Base-by-base conservation (phyloP, 2,113 vertebrate species). In the Paralichthys olivaceus region DNA sequence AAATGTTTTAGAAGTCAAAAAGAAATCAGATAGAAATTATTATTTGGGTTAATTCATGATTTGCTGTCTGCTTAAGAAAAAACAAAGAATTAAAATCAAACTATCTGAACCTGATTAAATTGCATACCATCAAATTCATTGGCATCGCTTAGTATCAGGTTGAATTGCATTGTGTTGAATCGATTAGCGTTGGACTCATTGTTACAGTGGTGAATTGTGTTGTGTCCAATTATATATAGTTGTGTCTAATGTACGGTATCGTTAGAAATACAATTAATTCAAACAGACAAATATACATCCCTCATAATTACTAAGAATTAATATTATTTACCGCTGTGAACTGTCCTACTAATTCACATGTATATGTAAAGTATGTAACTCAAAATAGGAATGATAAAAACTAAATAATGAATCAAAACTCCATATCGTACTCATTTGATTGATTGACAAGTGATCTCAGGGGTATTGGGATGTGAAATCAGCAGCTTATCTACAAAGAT, bases 371-470 rank as follows among this genome's bases (percentile, higher is more conserved):
- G 55, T 57, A 14, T 23, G 15, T 58, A 4, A 11, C 9, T 34
- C 1, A n/a, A 34, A 59, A 15, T 4, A 37, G 19, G 5, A n/a
- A 14, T 32, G 56, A 19, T 29, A 32, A 20, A 5, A 58, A 23
- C 29, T 7, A 34, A 34, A 67, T 22, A 53, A 40, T 7, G 11
- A 13, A 19, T 4, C 55, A 45, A 5, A 22, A 15, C 4, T 34
- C 54, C 23, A 15, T 14, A 49, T 4, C 19, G 32, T n/a, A 59
- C 12, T 43, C 45, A 55, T 29, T 7, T 63, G 64, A 56, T 37
- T 79, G 78, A 75, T 4, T 84, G 81, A 84, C 77, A 62, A 11
- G 13, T 55, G 20, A 63, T 54, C 56, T 45, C 45, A 1, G 49
- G 37, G 67, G 67, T 22, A 64, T 17, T 14, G 51, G 26, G 28